Evolutionary conservation across 2,888 invertebrate genomes (phyloP).

Genomic region (Diabrotica balteata): DNA sequence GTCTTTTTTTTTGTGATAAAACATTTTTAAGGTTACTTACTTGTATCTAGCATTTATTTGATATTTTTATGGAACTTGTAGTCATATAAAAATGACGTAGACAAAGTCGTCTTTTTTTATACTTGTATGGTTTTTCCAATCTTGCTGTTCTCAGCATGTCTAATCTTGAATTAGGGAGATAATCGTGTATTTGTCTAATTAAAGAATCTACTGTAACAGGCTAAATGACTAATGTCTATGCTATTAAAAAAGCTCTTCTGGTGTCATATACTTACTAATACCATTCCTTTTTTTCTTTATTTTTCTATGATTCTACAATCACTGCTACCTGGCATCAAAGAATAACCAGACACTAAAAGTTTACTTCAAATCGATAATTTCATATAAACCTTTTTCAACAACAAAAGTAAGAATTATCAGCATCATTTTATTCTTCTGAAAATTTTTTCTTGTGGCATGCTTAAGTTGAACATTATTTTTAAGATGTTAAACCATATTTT

Average conservation of each 20-base stretch:
- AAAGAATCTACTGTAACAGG: too few relatives aligned
- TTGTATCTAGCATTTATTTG: neutral
- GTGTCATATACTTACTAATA: neutral
- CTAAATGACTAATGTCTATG: too few relatives aligned
- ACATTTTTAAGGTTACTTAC: too few relatives aligned
- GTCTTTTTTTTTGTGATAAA: too few relatives aligned
- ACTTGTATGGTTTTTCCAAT: neutral
- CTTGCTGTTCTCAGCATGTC: neutral
- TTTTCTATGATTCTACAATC: neutral
- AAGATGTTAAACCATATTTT: too few relatives aligned
- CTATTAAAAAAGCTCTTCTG: neutral
- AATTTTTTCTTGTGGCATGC: too few relatives aligned
- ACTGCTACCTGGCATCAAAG: neutral
- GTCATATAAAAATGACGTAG: neutral
- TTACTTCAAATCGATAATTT: neutral
- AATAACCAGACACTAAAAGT: neutral
- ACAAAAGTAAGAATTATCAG: neutral
- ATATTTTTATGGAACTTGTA: neutral
- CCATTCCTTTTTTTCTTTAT: neutral
- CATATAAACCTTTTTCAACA: constrained; percentile 1
- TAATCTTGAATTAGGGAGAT: too few relatives aligned
- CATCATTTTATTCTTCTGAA: neutral
- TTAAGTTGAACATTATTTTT: too few relatives aligned
- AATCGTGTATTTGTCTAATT: too few relatives aligned
- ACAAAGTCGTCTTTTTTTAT: neutral